Base-by-base conservation (phyloP, 1,140 invertebrate species). In the Leucophenga varia region DNA sequence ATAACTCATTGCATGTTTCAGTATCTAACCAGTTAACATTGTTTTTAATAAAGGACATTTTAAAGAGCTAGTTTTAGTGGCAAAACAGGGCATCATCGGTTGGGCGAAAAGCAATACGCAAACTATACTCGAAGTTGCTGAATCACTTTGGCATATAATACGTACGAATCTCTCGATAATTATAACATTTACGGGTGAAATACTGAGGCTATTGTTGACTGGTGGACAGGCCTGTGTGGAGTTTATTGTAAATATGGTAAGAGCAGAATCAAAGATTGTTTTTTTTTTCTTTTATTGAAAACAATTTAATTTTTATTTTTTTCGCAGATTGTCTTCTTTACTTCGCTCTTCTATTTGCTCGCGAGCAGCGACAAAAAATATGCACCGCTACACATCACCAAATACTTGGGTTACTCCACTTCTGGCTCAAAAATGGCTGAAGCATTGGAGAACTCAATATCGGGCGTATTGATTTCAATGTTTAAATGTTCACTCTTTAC, bases 401-500 rank as follows among this genome's bases (percentile, higher is more conserved):
- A 52, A 78, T 79, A 54, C 83, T 84, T 56, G 84, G 92, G 90
- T 1, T 80, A 86, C 36, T 91, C 93, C 1, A 89, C 92, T 1
- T 86, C 86, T 49, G 85, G 85, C 49, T 84, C 86, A 1, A 83
- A 88, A 16, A 86, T 88, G 54, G 86, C 85, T 35, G 86, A 81
- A 70, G 70, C 70, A n/a, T 75, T 86, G 20, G 83, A 86, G 59
- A 80, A 82, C 54, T 84, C 85, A 2, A 81, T 88, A n/a, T 84
- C 81, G 36, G 81, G 84, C 28, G 91, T 99, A 3, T 94, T 98
- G 68, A 85, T 90, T 34, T 94, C 95, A 1, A 96, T 94, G 1
- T 90, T 97, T 49, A 99, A 98, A 79, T 93, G 98, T 83, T 90
- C 93, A 3, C 81, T 90, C 0, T 99, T 99, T 78, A 98, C 98